These are phyloP conservation scores for Tetramorium alpestre DNA, from an alignment of 1,140 invertebrate species.

Conservation along the genomic window DNA sequence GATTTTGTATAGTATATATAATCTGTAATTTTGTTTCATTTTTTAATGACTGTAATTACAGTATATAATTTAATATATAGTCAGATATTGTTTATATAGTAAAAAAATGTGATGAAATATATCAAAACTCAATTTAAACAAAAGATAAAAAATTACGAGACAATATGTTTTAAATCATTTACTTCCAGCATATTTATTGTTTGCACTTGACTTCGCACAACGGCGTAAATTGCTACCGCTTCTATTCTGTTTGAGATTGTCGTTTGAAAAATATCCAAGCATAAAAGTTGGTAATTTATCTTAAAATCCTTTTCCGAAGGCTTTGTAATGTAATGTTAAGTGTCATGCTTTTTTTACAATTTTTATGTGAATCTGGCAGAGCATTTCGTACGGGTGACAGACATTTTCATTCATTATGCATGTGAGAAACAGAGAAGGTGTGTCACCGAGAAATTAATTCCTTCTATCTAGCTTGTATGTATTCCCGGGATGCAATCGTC, in stretches of 20 bases:
- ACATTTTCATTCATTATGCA: slow-evolving; percentile 22
- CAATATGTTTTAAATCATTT: background rate
- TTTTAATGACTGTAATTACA: background rate
- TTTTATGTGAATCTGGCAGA: background rate
- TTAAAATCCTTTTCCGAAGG: background rate
- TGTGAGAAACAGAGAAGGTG: slow-evolving; percentile 3
- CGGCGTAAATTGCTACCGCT: background rate
- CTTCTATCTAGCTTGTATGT: background rate
- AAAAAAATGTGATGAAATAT: background rate
- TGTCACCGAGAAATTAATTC: slow-evolving; percentile 26
- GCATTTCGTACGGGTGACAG: background rate
- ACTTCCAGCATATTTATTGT: background rate
- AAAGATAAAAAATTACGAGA: background rate
- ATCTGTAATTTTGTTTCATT: background rate
- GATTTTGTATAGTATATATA: background rate
- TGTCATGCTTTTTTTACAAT: background rate
- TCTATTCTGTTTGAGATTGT: background rate
- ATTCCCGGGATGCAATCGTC: background rate
- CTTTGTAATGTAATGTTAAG: background rate
- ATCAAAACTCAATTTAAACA: background rate
- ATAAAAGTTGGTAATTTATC: background rate
- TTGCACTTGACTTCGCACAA: background rate
- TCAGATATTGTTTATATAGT: background rate
- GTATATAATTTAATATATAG: background rate
- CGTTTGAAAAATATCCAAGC: background rate